Evolutionary conservation across 2,797 vertebrate species (phyloP).

Genomic region (Pelochelys cantorii): DNA sequence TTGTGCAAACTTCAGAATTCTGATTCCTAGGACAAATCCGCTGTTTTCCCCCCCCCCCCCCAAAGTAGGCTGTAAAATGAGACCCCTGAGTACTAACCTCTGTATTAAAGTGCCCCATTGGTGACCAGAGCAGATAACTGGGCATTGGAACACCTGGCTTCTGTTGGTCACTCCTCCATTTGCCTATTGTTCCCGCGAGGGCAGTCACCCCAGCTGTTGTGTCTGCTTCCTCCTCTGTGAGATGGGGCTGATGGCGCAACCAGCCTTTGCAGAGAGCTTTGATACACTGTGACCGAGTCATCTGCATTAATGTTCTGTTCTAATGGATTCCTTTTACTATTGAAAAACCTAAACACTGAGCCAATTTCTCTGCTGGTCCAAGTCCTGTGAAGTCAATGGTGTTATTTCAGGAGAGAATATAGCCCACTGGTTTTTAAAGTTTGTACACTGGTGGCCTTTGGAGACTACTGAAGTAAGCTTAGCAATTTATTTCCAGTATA

Average conservation of each 20-base stretch:
- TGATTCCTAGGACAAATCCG: neutral
- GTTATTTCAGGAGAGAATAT: constrained; percentile 58
- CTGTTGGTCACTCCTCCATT: constrained; percentile 14
- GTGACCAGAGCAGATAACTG: neutral
- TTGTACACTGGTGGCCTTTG: constrained; percentile 32
- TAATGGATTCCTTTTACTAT: constrained; percentile 47
- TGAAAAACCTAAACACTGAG: constrained; percentile 10
- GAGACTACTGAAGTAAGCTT: constrained; percentile 50
- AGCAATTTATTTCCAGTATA: constrained; percentile 29
- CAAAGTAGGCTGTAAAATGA: neutral
- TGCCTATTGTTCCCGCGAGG: neutral
- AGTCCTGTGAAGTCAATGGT: constrained; percentile 21
- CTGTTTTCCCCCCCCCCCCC: neutral
- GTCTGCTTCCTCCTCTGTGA: constrained; percentile 29
- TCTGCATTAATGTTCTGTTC: constrained; percentile 34
- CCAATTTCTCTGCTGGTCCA: constrained; percentile 32
- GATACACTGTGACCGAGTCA: neutral
- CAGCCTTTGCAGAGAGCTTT: constrained; percentile 2
- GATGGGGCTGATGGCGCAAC: neutral
- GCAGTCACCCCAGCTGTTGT: neutral
- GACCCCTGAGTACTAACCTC: neutral
- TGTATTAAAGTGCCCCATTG: neutral
- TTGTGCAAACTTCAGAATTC: too few species aligned
- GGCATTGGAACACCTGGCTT: neutral
- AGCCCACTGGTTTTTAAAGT: constrained; percentile 45